Conservation (phyloP, 2,113 vertebrate genomes). For the Cavia porcellus region DNA sequence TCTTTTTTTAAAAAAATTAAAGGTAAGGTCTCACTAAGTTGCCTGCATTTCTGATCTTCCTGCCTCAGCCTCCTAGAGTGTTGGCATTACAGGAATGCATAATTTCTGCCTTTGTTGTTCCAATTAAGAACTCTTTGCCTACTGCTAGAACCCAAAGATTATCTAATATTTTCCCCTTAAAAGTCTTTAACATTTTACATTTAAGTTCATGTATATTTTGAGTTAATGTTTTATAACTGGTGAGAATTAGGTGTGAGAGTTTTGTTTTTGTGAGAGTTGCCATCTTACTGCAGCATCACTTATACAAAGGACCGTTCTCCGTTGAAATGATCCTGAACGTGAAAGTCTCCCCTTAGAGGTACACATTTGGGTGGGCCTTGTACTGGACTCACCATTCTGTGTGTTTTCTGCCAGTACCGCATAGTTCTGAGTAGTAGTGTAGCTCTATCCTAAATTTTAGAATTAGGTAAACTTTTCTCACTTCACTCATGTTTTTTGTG, state of each 20-base stretch:
- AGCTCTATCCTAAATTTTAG: background rate
- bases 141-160: background rate
- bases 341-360: background rate
- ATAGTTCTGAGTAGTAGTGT: background rate
- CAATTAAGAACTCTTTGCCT: background rate
- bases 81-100: background rate
- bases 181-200: background rate
- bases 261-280: background rate
- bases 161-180: background rate
- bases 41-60: background rate
- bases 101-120: background rate
- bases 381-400: background rate
- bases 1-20: background rate
- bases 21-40: background rate
- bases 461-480: background rate
- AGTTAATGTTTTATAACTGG: background rate
- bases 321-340: background rate
- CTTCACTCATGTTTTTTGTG: background rate
- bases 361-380: background rate
- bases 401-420: background rate
- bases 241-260: background rate
- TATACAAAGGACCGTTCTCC: background rate
- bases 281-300: background rate
- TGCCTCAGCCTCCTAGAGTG: background rate
- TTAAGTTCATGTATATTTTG: background rate